These are phyloP conservation scores for Eulemur coronatus DNA, from an alignment of 2,797 vertebrate genomes.

Conservation along the genomic window DNA sequence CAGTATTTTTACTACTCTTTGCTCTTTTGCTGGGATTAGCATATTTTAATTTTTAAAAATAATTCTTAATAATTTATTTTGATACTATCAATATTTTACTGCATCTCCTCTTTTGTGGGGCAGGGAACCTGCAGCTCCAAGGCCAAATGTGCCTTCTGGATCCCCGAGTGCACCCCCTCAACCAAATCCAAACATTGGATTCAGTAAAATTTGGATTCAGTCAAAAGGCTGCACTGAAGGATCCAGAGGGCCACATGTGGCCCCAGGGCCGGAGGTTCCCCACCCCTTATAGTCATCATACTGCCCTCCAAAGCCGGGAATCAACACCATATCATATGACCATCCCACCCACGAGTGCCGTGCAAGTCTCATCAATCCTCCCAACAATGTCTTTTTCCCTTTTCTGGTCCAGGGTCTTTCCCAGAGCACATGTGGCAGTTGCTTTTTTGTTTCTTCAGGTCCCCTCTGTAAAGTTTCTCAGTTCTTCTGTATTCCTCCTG, in stretches of 20 bases:
- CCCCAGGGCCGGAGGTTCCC: too few species aligned
- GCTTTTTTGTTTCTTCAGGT: background rate
- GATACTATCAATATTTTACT: background rate
- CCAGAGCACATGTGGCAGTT: background rate
- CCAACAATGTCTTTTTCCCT: background rate
- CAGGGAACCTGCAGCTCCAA: too few species aligned
- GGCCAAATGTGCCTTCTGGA: too few species aligned
- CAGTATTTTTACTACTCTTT: background rate
- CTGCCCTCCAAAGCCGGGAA: background rate
- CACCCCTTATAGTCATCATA: background rate
- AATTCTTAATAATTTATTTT: background rate
- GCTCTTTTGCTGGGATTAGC: background rate
- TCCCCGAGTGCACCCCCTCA: too few species aligned
- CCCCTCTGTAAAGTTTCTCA: background rate
- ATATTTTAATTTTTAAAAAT: background rate
- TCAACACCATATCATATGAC: background rate
- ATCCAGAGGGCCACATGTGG: too few species aligned
- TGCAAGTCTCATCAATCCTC: background rate
- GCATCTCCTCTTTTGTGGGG: background rate
- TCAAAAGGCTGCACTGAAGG: too few species aligned
- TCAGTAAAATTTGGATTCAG: too few species aligned
- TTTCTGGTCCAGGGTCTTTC: background rate
- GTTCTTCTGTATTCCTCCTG: background rate
- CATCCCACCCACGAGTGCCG: background rate
- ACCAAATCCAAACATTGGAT: too few species aligned